A percentile compares a stretch with the other conserved stretches of the same genome.
phyloP scores from a whole-genome alignment of 2,113 vertebrate species.

The human (Homo sapiens) region DNA sequence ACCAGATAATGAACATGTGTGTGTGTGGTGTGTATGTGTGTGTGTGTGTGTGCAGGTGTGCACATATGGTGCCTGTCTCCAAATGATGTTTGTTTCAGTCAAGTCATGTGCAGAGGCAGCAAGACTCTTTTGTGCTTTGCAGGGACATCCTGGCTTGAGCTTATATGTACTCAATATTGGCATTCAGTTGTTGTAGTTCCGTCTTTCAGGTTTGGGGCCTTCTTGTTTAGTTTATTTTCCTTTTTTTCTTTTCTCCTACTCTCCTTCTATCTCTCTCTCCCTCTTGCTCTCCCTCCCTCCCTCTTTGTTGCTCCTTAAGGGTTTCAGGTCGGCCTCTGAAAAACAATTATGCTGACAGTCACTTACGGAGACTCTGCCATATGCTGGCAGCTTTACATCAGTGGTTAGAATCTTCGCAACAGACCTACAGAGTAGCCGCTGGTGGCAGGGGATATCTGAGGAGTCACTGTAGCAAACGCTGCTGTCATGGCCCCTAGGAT shows the following conservation, averaged over 20 bases:
- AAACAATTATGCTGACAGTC: neutral
- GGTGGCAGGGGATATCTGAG: neutral
- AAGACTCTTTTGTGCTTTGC: neutral
- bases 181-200: neutral
- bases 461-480: neutral
- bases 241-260: neutral
- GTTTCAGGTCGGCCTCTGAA: neutral
- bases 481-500: neutral
- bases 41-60: neutral
- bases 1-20: neutral
- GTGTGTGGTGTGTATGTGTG: neutral
- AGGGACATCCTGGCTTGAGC: neutral
- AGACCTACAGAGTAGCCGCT: neutral
- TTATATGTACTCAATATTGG: neutral
- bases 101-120: neutral
- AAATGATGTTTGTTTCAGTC: neutral
- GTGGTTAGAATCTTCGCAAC: neutral
- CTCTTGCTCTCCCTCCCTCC: neutral
- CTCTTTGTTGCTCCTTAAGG: neutral
- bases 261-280: neutral
- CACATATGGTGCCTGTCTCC: neutral
- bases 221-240: neutral
- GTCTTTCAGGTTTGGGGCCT: neutral
- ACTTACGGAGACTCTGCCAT: neutral
- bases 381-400: neutral